A percentile compares a stretch with the other conserved stretches of the same genome.
Conservation (phyloP, 2,113 vertebrate genomes). For the Silurus asotus region DNA sequence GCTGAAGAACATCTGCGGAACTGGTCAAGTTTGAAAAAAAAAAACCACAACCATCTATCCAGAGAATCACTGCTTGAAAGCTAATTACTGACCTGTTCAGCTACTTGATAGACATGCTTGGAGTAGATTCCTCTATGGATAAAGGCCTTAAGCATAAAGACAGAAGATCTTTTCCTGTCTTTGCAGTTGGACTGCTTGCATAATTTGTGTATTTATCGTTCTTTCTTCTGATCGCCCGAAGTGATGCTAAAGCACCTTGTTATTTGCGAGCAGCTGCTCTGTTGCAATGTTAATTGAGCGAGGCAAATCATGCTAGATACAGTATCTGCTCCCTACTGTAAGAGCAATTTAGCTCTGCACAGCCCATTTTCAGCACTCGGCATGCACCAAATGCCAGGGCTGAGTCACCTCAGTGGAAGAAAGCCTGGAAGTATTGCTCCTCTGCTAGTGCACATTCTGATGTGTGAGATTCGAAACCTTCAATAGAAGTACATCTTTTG, state of each 20-base stretch:
- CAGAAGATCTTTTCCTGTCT: background rate
- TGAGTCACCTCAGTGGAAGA: constrained; percentile 43
- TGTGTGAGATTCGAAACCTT: constrained; percentile 49
- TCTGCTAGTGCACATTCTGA: constrained; percentile 50
- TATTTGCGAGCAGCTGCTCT: constrained; percentile 71
- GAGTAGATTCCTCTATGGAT: background rate
- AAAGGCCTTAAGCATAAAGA: constrained; percentile 4
- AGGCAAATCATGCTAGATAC: constrained; percentile 71
- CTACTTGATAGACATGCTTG: background rate
- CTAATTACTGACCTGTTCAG: background rate
- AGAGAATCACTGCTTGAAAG: background rate
- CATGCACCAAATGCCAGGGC: constrained; percentile 55
- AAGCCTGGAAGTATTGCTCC: constrained; percentile 27
- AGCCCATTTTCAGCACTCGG: constrained; percentile 60
- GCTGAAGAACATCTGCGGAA: background rate
- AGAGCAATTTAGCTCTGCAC: constrained; percentile 64
- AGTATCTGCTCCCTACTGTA: constrained; percentile 65
- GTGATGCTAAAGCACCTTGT: constrained; percentile 62
- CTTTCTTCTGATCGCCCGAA: constrained; percentile 61
- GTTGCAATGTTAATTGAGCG: constrained; percentile 73
- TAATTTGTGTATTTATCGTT: constrained; percentile 41
- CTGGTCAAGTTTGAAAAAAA: background rate
- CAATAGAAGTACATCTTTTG: constrained; percentile 23
- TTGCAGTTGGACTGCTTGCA: constrained; percentile 9
- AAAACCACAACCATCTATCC: background rate